A percentile compares a stretch with the other conserved stretches of the same genome.
phyloP scores from a whole-genome alignment of 2,888 invertebrate species.

The Cryptosula pallasiana region DNA sequence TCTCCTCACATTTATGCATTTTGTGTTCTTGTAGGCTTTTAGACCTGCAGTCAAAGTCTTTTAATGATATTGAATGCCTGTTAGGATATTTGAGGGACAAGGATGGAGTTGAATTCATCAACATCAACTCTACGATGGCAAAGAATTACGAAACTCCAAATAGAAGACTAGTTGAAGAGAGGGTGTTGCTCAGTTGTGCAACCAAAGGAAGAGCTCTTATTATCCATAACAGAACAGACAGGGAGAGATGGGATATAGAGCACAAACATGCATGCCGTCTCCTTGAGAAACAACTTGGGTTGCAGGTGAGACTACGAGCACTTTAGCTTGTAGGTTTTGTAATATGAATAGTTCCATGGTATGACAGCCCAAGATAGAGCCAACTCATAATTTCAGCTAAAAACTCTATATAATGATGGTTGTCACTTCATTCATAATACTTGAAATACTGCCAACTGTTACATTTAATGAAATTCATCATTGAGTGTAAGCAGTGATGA shows the following conservation, averaged over 20 bases:
- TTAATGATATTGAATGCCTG: not conserved
- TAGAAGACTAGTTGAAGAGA: not conserved
- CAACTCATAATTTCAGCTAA: too few species aligned
- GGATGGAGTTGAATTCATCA: not conserved
- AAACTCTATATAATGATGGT: too few species aligned
- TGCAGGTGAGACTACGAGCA: not conserved
- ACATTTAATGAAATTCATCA: too few species aligned
- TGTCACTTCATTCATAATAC: too few species aligned
- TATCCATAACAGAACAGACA: not conserved
- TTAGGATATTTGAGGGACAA: not conserved
- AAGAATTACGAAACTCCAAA: not conserved
- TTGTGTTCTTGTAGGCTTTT: not conserved
- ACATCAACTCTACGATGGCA: not conserved
- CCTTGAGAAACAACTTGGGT: not conserved
- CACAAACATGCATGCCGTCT: not conserved
- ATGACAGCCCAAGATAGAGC: too few species aligned
- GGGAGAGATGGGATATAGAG: not conserved
- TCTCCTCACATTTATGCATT: too few species aligned
- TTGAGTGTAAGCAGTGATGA: too few species aligned
- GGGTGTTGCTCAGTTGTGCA: not conserved
- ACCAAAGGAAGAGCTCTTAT: not conserved
- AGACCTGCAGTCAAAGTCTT: not conserved
- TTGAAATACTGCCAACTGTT: too few species aligned
- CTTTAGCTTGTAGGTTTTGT: too few species aligned
- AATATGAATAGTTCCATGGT: too few species aligned